Base-by-base conservation (phyloP, 2,888 invertebrate species). In the Carterocephalus palaemon region DNA sequence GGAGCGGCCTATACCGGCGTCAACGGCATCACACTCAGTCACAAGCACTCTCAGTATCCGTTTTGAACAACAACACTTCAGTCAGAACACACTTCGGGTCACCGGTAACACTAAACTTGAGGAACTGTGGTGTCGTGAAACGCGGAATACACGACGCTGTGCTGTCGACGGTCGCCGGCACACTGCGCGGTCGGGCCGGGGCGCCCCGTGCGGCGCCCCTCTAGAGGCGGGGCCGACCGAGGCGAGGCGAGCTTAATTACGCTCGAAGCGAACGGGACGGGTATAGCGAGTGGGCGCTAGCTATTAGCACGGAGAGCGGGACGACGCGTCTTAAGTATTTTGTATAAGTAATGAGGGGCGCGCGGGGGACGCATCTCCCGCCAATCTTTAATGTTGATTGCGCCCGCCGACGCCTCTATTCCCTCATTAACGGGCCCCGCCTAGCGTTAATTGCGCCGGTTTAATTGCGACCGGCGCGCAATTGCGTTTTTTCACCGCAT, bases 251-350 rank as follows among this genome's bases (percentile, higher is more conserved):
- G 81, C 85, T 82, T 85, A 85, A 86, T 85, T 85, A 85, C 85
- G 81, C 75, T 75, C 74, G 71, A 75, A 82, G 70, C 72, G 70
- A 76, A 87, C 78, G 78, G 79, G 87, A 87, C 77, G 76, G 83
- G 78, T 75, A 80, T 82, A 85, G 75, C 73, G 42, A 82, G 84
- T 80, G 86, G 84, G 87, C 88, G 88, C 89, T 87, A 88, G 89
- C 89, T 89, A 89, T 89, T 90, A 90, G 89, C 89, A 78, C 88
- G 88, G 89, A 89, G 89, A 88, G 89, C 83, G 82, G 83, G 88
- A 84, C 86, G 89, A 82, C 82, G 84, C 84, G 84, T 83, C 86
- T 86, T 85, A 85, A 85, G 86, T 86, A 86, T 87, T 88, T 87
- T 88, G 87, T 88, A 87, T 87, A 88, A 87, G 86, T 87, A 87